A percentile compares a stretch with the other conserved stretches of the same genome.
These are phyloP conservation scores for Anthopleura sola DNA, from an alignment of 64 coral and sea anemone species.

Conservation along the genomic window DNA sequence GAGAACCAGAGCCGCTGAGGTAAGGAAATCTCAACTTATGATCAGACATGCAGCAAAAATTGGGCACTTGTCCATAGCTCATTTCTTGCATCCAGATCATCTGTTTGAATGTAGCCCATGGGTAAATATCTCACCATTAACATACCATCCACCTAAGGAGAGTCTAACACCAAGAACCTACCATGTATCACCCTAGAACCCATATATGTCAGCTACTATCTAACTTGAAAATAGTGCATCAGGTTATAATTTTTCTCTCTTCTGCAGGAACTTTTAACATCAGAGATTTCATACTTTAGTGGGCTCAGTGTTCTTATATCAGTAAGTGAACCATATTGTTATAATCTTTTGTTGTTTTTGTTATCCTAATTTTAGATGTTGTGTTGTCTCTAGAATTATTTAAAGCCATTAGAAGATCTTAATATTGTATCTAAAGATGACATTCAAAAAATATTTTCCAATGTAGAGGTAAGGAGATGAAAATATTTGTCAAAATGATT, in stretches of 20 bases:
- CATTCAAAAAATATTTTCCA: slow-evolving; percentile 61
- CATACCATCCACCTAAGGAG: too few relatives aligned
- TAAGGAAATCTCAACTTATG: background rate
- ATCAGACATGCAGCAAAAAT: too few relatives aligned
- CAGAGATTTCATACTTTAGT: slow-evolving; percentile 64
- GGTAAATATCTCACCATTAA: too few relatives aligned
- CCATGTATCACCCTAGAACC: too few relatives aligned
- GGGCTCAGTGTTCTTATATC: slow-evolving; percentile 50
- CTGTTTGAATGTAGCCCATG: too few relatives aligned
- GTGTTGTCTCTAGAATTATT: slow-evolving; percentile 43
- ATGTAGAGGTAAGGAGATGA: slow-evolving; percentile 57
- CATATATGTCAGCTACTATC: too few relatives aligned
- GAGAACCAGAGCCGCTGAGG: slow-evolving; percentile 26
- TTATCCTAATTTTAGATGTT: background rate
- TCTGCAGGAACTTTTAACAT: slow-evolving; percentile 66
- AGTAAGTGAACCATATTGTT: slow-evolving; percentile 12
- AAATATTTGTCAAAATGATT: too few relatives aligned
- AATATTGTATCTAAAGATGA: slow-evolving; percentile 58
- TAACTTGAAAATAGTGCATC: too few relatives aligned
- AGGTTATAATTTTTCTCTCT: too few relatives aligned
- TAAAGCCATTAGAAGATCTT: slow-evolving; percentile 53
- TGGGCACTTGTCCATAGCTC: too few relatives aligned
- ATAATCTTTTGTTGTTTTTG: background rate
- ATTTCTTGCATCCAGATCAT: too few relatives aligned
- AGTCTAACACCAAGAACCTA: too few relatives aligned